Percentiles rank a stretch among this genome's conserved stretches.
Evolutionary conservation across 2,797 vertebrate genomes (phyloP).

Genomic region (Atherinosoma microstoma): DNA sequence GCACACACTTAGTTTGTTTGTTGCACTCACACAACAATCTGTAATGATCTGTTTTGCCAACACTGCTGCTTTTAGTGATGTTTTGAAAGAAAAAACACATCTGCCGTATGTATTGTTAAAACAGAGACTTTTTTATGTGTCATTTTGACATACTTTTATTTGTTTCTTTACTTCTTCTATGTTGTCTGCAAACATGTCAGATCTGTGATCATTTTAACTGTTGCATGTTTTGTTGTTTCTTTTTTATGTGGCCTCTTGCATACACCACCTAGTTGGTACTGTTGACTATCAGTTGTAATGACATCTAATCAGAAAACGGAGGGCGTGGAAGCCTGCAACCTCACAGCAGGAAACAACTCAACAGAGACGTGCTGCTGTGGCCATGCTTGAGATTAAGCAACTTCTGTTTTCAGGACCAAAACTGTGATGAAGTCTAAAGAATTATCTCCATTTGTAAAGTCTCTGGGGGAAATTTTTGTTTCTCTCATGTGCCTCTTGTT

Average conservation of each 20-base stretch:
- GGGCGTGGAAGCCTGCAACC: neutral
- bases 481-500: neutral
- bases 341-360: neutral
- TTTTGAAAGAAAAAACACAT: constrained; percentile 1
- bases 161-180: neutral
- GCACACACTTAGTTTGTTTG: constrained; percentile 18
- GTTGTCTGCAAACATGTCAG: neutral
- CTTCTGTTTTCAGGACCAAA: neutral
- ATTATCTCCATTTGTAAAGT: neutral
- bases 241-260: neutral
- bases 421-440: neutral
- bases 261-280: neutral
- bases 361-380: neutral
- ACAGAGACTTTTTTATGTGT: neutral
- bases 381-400: neutral
- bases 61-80: neutral
- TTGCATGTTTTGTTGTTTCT: neutral
- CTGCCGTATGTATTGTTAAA: neutral
- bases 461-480: neutral
- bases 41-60: constrained; percentile 16
- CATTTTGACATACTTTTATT: neutral
- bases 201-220: constrained; percentile 1
- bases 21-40: neutral
- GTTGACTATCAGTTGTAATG: constrained; percentile 7
- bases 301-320: constrained; percentile 18